These are phyloP conservation scores for Smithornis capensis DNA, from an alignment of 2,113 vertebrate species.

Conservation along the genomic window DNA sequence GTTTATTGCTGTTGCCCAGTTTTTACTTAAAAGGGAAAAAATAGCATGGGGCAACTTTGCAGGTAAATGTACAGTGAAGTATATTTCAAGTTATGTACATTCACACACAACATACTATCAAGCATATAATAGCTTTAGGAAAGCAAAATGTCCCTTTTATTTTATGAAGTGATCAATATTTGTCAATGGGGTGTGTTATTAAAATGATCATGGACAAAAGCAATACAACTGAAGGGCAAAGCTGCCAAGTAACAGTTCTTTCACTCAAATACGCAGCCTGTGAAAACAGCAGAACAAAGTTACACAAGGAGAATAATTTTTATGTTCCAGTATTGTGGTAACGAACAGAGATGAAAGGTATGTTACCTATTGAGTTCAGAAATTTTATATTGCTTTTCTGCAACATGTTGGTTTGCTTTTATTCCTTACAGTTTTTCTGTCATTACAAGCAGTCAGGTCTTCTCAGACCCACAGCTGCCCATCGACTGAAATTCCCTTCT, in stretches of 20 bases:
- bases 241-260: neutral
- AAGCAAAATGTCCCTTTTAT: neutral
- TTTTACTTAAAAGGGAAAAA: neutral
- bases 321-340: neutral
- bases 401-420: neutral
- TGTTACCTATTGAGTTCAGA: neutral
- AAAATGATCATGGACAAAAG: neutral
- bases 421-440: neutral
- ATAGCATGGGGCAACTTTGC: neutral
- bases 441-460: neutral
- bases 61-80: fast-evolving
- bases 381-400: neutral
- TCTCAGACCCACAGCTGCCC: neutral
- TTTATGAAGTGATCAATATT: neutral
- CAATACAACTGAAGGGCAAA: neutral
- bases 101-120: neutral
- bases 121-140: neutral
- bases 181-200: neutral
- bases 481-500: neutral
- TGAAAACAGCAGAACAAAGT: neutral
- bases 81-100: neutral
- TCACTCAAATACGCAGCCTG: neutral
- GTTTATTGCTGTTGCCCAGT: neutral
- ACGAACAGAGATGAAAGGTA: neutral
- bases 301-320: neutral